Evolutionary conservation across 2,113 vertebrate species (phyloP), one percentile per base, ranked within the genome.

Genomic region (Callorhinus ursinus): DNA sequence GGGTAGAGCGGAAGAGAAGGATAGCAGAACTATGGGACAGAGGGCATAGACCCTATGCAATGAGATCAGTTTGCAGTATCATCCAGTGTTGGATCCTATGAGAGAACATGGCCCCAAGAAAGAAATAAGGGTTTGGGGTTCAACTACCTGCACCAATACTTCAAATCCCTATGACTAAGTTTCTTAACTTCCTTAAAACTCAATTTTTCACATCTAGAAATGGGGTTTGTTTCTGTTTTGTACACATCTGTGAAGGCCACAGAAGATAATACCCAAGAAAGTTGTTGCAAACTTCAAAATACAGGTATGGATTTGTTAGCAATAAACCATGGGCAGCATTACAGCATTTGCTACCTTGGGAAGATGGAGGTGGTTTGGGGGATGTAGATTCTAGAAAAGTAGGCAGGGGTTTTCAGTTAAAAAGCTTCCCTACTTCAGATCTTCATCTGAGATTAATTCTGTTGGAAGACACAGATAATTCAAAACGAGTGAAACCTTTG

Each of bases 31-130:
- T 46, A 6, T 31, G 46, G 13, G 61, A 28, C 10, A 80, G 51
- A 65, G 8, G 2, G 1, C 6, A 46, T 0, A 69, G 39, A 2
- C 0, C 4, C 11, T 28, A 1, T 28, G 7, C 3, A 5, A 59
- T 51, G 49, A 80, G n/a, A 53, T 59, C 5, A 88, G 6, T 26
- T 51, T 61, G 1, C 1, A 46, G 11, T 15, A 88, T 55, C 18
- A 71, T 11, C 11, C 33, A 46, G 16, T 22, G 24, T 31, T 31
- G 12, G 8, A 4, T 11, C 24, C 24, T 57, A 15, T 24, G 4
- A 31, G 1, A 79, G 10, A 85, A 53, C 28, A 12, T 55, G 19
- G 3, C 4, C 51, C 7, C 28, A 42, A 53, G 11, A 46, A 36
- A 87, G 67, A 71, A 83, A 65, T 7, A 49, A 63, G 21, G 5